Conservation (phyloP, 2,888 invertebrate species). For the Heterodera filipjevi region DNA sequence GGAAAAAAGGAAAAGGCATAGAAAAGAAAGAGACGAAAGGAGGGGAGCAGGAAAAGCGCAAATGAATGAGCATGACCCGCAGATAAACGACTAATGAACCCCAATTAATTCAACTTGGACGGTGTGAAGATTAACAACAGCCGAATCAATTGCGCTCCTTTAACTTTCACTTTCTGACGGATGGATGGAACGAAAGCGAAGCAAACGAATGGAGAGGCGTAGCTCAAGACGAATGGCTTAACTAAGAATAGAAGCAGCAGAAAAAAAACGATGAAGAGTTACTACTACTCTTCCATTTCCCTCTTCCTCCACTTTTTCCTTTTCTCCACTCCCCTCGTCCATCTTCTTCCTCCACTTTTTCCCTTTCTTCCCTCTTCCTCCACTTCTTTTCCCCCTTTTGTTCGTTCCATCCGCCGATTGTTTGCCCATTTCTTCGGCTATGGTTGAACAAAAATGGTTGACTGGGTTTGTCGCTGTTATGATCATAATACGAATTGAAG, state of each 20-base stretch:
- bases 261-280: neutral
- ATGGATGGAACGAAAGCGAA: neutral
- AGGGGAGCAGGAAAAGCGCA: constrained; percentile 1
- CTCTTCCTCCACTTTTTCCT: neutral
- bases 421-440: neutral
- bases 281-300: neutral
- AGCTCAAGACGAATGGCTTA: neutral
- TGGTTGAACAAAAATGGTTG: neutral
- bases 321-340: neutral
- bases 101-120: too few species aligned
- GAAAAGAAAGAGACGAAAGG: neutral
- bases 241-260: neutral
- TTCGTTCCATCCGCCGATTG: neutral
- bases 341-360: neutral
- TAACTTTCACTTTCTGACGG: neutral
- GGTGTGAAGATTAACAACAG: too few species aligned
- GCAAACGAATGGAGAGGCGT: neutral
- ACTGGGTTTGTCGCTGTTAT: neutral
- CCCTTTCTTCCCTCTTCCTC: too few species aligned
- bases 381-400: neutral
- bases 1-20: neutral
- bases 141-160: too few species aligned
- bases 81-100: too few species aligned
- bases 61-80: too few species aligned
- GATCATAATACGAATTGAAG: neutral